These are phyloP conservation scores for Adelognathus sp. DNA, from an alignment of 2,888 invertebrate genomes.

Conservation along the genomic window DNA sequence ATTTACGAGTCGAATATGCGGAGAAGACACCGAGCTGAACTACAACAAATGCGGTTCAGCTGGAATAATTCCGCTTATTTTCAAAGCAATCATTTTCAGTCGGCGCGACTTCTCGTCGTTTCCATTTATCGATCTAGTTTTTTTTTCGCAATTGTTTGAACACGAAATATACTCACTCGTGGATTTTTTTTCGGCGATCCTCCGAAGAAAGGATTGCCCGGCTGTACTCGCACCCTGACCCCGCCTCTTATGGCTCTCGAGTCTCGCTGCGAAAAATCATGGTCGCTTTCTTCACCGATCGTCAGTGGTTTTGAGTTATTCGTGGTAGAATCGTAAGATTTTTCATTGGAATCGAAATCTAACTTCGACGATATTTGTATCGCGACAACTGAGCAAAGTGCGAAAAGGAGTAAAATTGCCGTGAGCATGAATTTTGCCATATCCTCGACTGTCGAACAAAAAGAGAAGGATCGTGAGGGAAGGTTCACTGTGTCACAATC, in stretches of 20 bases:
- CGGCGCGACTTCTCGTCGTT: not conserved
- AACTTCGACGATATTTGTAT: slow-evolving; percentile 67
- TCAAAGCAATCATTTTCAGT: not conserved
- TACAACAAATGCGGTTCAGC: too few species aligned
- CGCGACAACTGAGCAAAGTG: not conserved
- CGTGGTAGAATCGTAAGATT: slow-evolving; percentile 10
- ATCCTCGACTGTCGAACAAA: not conserved
- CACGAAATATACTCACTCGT: slow-evolving; percentile 22
- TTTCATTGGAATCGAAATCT: slow-evolving; percentile 61
- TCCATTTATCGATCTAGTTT: not conserved
- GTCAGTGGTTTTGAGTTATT: slow-evolving; percentile 27
- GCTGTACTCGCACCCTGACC: not conserved
- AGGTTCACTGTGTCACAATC: slow-evolving; percentile 19
- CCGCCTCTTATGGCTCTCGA: not conserved
- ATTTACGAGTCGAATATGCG: slow-evolving; percentile 53
- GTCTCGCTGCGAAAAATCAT: not conserved
- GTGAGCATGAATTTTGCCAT: slow-evolving; percentile 28
- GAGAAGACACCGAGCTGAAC: too few species aligned
- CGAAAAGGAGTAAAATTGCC: slow-evolving; percentile 27
- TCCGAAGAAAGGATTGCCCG: not conserved
- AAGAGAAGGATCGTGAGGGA: not conserved
- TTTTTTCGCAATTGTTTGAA: not conserved
- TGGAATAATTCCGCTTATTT: not conserved
- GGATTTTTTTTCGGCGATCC: slow-evolving; percentile 26
- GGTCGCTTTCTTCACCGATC: slow-evolving; percentile 28